A percentile compares a stretch with the other conserved stretches of the same genome.
These are phyloP conservation scores for Epinephelus moara DNA, from an alignment of 2,113 vertebrate species.

Conservation along the genomic window DNA sequence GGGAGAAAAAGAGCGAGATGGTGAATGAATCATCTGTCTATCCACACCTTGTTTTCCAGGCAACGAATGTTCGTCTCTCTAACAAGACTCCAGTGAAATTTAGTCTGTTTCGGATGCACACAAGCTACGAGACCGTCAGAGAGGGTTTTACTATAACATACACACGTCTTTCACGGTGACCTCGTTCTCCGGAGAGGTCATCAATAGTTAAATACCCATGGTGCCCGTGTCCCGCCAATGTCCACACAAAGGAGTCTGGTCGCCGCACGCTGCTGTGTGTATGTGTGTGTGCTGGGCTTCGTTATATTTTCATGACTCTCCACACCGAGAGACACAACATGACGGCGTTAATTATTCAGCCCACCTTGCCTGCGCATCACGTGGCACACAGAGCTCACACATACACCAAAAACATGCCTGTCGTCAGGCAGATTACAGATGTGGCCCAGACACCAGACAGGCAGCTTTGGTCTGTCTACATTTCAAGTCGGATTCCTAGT, in stretches of 20 bases:
- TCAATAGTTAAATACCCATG: conserved; percentile 80
- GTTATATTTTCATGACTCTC: conserved; percentile 83
- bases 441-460: conserved; percentile 10
- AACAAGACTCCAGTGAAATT: background rate
- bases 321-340: conserved; percentile 73
- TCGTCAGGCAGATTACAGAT: conserved; percentile 75
- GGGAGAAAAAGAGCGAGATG: conserved; percentile 2
- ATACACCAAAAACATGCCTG: conserved; percentile 21
- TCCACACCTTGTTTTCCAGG: conserved; percentile 14
- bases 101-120: background rate
- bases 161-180: conserved; percentile 36
- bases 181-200: conserved; percentile 62
- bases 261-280: conserved; percentile 4
- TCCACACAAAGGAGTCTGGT: conserved; percentile 61
- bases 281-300: conserved; percentile 32
- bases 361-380: conserved; percentile 28
- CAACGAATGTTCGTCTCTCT: background rate
- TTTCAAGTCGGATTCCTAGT: background rate
- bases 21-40: conserved; percentile 31
- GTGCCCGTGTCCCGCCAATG: conserved; percentile 52
- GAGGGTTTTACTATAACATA: conserved; percentile 26
- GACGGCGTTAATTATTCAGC: conserved; percentile 81
- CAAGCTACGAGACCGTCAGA: background rate
- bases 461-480: background rate
- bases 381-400: conserved; percentile 10